Base-by-base conservation (phyloP, 35 echinoderm and acorn worm species). In the Diadema setosum region DNA sequence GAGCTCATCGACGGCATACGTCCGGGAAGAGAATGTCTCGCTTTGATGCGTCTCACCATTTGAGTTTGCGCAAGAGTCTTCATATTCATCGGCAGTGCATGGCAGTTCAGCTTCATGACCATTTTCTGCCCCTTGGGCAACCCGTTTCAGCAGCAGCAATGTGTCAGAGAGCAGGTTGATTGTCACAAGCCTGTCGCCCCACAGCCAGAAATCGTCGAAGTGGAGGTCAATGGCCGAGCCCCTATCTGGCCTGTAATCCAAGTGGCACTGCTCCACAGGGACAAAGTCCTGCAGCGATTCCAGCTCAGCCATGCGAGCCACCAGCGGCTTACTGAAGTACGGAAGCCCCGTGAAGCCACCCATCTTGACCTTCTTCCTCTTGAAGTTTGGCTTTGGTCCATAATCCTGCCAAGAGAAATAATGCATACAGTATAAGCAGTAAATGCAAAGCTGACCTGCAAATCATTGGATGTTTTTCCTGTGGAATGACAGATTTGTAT, bases 301-400 rank as follows among this genome's bases (percentile, higher is more conserved):
- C 2, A 89, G 24, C 5, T 27, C 40, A 21, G 27, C 82, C 88
- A 98, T 92, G 3, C 88, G 78, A 5, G 81, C 15, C 12, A 94
- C 85, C 3, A 98, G 33, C 16, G 30, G 20, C 75, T 94, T 65
- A 82, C 88, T 98, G 73, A 98, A 92, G 5, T 80, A 14, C 18
- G 96, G 96, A 9, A 98, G 65, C 17, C 96, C 96, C 0, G 88
- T 88, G 64, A 98, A 98, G 1, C 81, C 60, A 1, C 39, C 88
- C 2, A 21, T 42, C 45, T 87, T 94, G 55, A 98, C 78, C 78
- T 98, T 98, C 40, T 65, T 82, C 55, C 80, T 87, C 56, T 98
- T 94, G 81, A 98, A 98, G 74, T 98, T 98, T 4, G 91, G 92
- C 65, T 94, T 94, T 26, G 96, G 96, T 36, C 96, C 96, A 76